phyloP scores from a whole-genome alignment of 2,113 vertebrate species.

The Puffinus mauretanicus region DNA sequence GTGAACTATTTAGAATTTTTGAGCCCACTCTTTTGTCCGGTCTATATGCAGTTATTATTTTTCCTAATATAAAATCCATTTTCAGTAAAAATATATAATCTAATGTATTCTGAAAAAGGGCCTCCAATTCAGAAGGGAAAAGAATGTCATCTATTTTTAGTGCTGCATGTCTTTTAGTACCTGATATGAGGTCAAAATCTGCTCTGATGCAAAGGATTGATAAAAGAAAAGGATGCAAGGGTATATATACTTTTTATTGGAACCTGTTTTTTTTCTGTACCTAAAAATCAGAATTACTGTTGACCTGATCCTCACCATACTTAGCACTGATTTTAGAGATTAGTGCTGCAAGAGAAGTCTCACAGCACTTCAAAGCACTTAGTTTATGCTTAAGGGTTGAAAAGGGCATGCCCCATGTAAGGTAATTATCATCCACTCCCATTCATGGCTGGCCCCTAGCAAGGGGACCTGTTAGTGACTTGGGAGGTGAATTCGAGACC shows the following conservation, averaged over 20 bases:
- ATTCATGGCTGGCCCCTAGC: too few relatives aligned
- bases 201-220: not conserved
- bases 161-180: not conserved
- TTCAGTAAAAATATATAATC: not conserved
- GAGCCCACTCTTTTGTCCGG: not conserved
- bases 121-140: not conserved
- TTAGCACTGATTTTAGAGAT: not conserved
- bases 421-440: not conserved
- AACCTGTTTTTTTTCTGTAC: not conserved
- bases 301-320: not conserved
- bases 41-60: not conserved
- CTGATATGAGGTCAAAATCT: conserved; percentile 9
- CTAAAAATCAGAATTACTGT: conserved; percentile 14
- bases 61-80: not conserved
- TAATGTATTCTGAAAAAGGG: not conserved
- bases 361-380: not conserved
- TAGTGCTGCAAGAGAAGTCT: not conserved
- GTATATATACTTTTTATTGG: not conserved
- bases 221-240: not conserved
- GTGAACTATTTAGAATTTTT: not conserved
- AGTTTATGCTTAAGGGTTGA: not conserved
- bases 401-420: not conserved
- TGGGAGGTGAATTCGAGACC: not conserved
- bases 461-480: not conserved
- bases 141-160: conserved; percentile 40